Conservation (phyloP, 2,888 invertebrate genomes). For the Rhagium mordax region DNA sequence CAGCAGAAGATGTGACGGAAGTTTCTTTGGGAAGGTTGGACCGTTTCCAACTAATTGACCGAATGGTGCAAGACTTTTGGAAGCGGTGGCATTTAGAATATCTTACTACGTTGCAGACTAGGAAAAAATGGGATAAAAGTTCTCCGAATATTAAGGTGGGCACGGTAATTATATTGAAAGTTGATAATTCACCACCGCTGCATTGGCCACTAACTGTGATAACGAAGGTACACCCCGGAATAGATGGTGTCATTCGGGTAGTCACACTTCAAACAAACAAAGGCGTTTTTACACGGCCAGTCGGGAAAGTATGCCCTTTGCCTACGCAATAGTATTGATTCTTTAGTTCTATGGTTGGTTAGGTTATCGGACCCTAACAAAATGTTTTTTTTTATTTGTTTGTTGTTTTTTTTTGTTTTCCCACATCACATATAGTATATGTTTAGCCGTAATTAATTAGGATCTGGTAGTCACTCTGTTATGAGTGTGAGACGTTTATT, state of each 20-base stretch:
- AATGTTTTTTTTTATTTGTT: too few relatives aligned
- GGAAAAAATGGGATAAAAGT: conserved; percentile 16
- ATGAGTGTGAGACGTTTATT: too few relatives aligned
- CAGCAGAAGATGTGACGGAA: not conserved
- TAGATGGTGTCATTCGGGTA: not conserved
- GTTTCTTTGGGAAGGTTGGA: not conserved
- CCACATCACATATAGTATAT: too few relatives aligned
- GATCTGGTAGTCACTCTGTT: too few relatives aligned
- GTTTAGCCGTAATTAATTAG: too few relatives aligned
- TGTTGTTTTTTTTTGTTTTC: too few relatives aligned
- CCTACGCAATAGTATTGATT: not conserved
- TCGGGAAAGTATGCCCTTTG: not conserved
- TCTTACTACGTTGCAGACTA: not conserved
- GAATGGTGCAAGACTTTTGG: not conserved
- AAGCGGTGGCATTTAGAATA: conserved; percentile 19
- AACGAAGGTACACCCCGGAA: too few relatives aligned
- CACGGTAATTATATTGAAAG: too few relatives aligned
- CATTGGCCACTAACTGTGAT: too few relatives aligned
- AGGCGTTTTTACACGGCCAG: not conserved
- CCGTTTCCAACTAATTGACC: conserved; percentile 16
- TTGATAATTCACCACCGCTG: too few relatives aligned
- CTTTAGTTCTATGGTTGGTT: too few relatives aligned
- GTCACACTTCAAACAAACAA: not conserved
- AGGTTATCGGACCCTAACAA: too few relatives aligned
- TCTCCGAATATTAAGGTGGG: conserved; percentile 15